A percentile compares a stretch with the other conserved stretches of the same genome.
These are phyloP conservation scores for Meandrusa payeni DNA, from an alignment of 2,888 invertebrate species.

Conservation along the genomic window DNA sequence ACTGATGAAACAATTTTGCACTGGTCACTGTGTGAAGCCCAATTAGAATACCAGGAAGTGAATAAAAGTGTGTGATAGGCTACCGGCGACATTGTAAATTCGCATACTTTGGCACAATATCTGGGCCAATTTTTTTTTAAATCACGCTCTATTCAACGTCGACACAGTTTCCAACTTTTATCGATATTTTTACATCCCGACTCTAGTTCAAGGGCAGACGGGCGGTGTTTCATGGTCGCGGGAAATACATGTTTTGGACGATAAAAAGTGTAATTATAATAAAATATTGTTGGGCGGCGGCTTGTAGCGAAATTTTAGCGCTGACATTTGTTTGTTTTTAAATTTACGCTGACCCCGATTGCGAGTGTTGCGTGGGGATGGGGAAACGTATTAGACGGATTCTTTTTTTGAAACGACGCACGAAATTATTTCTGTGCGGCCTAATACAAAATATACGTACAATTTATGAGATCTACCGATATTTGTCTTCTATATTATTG, in stretches of 20 bases:
- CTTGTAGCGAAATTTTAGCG: slow-evolving; percentile 14
- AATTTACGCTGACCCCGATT: slow-evolving; percentile 22
- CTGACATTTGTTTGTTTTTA: slow-evolving; percentile 17
- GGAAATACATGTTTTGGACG: slow-evolving; percentile 33
- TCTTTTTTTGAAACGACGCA: slow-evolving; percentile 10
- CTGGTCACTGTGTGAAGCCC: background rate
- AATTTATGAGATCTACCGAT: too few species aligned
- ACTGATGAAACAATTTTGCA: slow-evolving; percentile 3
- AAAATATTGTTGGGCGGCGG: slow-evolving; percentile 17
- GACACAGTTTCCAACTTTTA: slow-evolving; percentile 28
- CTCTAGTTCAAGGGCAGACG: slow-evolving; percentile 53
- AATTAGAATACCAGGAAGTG: slow-evolving; percentile 14
- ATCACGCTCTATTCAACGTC: slow-evolving; percentile 31
- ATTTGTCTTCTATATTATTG: too few species aligned
- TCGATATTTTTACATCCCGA: slow-evolving; percentile 29
- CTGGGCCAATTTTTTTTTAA: slow-evolving; percentile 26
- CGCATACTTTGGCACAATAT: slow-evolving; percentile 29
- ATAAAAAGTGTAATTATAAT: slow-evolving; percentile 32
- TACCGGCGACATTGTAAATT: slow-evolving; percentile 18
- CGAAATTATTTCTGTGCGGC: slow-evolving; percentile 3
- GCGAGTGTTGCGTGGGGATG: slow-evolving; percentile 9
- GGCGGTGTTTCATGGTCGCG: slow-evolving; percentile 38
- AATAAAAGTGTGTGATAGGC: slow-evolving; percentile 9
- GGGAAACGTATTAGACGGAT: background rate
- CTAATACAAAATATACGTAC: slow-evolving; percentile 9